phyloP scores from a whole-genome alignment of 2,888 invertebrate species.

The Ectemnius continuus region DNA sequence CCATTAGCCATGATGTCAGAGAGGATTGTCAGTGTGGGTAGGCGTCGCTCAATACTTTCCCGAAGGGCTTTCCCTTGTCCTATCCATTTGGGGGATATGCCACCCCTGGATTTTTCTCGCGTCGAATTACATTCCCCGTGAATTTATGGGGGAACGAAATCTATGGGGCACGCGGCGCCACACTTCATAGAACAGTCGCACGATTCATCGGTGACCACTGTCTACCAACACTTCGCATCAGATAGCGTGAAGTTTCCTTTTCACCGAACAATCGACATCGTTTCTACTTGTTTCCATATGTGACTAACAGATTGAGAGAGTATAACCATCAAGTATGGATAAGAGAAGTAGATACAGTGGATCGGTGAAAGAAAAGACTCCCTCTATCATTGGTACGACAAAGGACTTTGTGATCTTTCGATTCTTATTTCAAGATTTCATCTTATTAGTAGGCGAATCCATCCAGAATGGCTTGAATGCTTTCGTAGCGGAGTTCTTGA shows the following conservation, averaged over 20 bases:
- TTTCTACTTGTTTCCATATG: too few relatives aligned
- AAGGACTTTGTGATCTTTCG: background rate
- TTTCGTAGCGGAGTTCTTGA: constrained; percentile 49
- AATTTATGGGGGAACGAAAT: constrained; percentile 18
- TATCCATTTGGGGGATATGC: constrained; percentile 25
- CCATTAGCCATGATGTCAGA: constrained; percentile 16
- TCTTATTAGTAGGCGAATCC: constrained; percentile 11
- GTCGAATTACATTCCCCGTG: constrained; percentile 39
- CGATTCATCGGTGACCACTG: background rate
- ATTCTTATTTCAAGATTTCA: background rate
- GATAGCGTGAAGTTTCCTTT: background rate
- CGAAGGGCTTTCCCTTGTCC: constrained; percentile 25
- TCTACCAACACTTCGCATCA: background rate
- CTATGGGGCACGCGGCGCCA: constrained; percentile 29
- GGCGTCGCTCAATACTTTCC: constrained; percentile 41
- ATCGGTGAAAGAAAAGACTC: constrained; percentile 32
- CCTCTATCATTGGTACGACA: constrained; percentile 31
- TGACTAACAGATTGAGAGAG: background rate
- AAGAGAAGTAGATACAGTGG: constrained; percentile 26
- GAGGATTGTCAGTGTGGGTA: constrained; percentile 9
- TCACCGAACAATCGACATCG: background rate
- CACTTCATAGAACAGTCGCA: constrained; percentile 27
- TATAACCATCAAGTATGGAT: constrained; percentile 29
- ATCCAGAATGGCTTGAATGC: constrained; percentile 22
- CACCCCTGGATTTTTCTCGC: constrained; percentile 27